phyloP scores from a whole-genome alignment of 2,888 invertebrate genomes.

The Mimachlamys varia region DNA sequence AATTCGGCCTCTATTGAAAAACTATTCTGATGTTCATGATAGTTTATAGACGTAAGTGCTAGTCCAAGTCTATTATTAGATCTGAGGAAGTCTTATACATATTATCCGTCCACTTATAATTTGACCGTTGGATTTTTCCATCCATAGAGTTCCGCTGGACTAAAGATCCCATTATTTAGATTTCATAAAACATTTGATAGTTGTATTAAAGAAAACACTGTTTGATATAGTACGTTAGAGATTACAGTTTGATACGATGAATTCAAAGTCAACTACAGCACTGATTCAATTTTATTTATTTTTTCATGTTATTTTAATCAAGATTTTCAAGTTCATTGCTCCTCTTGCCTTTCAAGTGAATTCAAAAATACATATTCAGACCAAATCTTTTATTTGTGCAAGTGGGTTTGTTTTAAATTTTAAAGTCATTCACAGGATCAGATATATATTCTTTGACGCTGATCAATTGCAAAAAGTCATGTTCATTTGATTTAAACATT shows the following conservation, averaged over 20 bases:
- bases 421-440: background rate
- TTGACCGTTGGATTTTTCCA: too few species aligned
- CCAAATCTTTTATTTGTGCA: background rate
- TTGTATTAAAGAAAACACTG: too few species aligned
- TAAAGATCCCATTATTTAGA: background rate
- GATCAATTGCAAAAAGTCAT: background rate
- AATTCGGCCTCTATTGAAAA: too few species aligned
- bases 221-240: too few species aligned
- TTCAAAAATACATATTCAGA: background rate
- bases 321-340: slow-evolving; percentile 10
- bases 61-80: background rate
- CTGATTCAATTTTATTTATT: background rate
- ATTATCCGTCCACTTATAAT: too few species aligned
- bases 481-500: background rate
- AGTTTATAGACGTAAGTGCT: background rate
- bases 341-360: background rate
- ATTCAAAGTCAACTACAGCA: slow-evolving; percentile 11
- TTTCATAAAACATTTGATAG: background rate
- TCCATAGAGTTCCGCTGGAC: too few species aligned
- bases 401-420: background rate
- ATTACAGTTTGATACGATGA: background rate
- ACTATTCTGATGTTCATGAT: background rate
- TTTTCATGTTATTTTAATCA: background rate
- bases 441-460: background rate
- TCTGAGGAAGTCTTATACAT: too few species aligned